Percentiles rank a stretch among this genome's conserved stretches.
phyloP scores from a whole-genome alignment of 1,140 invertebrate species.

The Brachystomella parvula region DNA sequence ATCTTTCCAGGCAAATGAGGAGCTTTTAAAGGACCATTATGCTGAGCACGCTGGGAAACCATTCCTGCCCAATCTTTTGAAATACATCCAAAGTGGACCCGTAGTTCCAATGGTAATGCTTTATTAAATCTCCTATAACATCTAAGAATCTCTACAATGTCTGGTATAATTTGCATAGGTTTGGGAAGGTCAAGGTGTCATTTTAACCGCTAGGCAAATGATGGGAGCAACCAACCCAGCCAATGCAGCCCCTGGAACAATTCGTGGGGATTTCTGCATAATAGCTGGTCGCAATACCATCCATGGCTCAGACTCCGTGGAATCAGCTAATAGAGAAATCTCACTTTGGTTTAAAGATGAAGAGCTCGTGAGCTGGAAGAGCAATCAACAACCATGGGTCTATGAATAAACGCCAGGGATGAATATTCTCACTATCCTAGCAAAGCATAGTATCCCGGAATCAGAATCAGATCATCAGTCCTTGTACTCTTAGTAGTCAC shows the following conservation, averaged over 20 bases:
- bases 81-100: conserved; percentile 95
- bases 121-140: background rate
- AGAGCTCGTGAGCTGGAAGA: conserved; percentile 75
- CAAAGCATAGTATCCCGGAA: no score
- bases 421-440: no score
- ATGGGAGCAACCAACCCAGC: conserved; percentile 93
- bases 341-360: conserved; percentile 87
- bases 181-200: conserved; percentile 90
- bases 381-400: conserved; percentile 71
- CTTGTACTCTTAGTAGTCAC: no score
- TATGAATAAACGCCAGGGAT: no score
- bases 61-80: conserved; percentile 87
- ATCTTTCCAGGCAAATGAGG: conserved; percentile 55
- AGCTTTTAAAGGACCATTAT: conserved; percentile 79
- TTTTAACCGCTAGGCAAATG: conserved; percentile 90
- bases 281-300: conserved; percentile 89
- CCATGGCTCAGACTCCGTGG: conserved; percentile 93
- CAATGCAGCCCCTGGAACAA: conserved; percentile 86
- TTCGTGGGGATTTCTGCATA: conserved; percentile 91
- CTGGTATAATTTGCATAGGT: conserved; percentile 50
- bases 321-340: conserved; percentile 93
- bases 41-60: conserved; percentile 73
- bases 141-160: background rate
- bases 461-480: no score
- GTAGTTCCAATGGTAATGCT: conserved; percentile 84